Evolutionary conservation across 2,113 vertebrate species (phyloP), one percentile per base, ranked within the genome.

Genomic region (Sturnira hondurensis): DNA sequence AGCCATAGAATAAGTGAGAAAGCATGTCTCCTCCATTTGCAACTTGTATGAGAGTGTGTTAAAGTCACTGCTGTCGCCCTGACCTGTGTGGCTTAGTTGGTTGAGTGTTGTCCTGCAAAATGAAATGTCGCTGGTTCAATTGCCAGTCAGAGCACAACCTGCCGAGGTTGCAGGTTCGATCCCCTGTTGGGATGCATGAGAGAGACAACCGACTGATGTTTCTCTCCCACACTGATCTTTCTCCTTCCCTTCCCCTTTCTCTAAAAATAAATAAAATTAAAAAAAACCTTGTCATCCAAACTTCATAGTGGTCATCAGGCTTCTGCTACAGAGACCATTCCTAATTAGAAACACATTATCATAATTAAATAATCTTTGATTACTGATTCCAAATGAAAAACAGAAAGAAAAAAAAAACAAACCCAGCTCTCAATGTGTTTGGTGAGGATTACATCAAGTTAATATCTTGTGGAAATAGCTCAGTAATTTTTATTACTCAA

Each of bases 381-480:
- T 97, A 97, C 88, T 50, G 85, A 96, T 93, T 96, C 91, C 50
- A 96, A 97, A 94, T 96, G 81, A 91, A 97, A 95, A 97, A 89
- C 85, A 97, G 86, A 58, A 86, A 96, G 83, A 54, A 89, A 96
- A 97, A 95, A 91, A 93, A 97, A 97, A 89, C 94, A 95, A 95
- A 95, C 91, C 50, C 17, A 76, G 54, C 73, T 96, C 88, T 97
- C 81, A 63, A 95, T 95, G 89, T 94, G 87, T 96, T 97, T 83
- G 88, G 91, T 80, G 91, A 91, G 54, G 95, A 96, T 97, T 96
- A 95, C 38, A n/a, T 94, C 94, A 96, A 97, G 97, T 97, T 97
- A 97, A 96, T 97, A 96, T 98, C 95, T 97, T 95, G 86, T 96
- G 93, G 96, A 97, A 97, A 97, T 94, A 96, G 91, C 96, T 95